These are phyloP conservation scores for Notarius lentiginosus DNA, from an alignment of 2,113 vertebrate species.

Conservation along the genomic window DNA sequence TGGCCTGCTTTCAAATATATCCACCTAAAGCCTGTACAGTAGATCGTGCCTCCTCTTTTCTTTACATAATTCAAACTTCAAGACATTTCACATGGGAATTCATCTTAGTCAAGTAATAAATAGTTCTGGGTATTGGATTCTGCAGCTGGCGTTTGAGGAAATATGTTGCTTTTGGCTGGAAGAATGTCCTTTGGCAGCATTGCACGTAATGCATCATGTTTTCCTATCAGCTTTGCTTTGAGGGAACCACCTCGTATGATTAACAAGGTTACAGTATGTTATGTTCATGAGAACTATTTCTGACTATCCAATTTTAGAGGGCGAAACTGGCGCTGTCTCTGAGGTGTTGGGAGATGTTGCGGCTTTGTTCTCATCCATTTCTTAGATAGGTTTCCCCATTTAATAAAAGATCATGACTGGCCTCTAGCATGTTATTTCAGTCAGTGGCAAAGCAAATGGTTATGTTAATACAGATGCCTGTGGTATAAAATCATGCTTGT, in stretches of 20 bases:
- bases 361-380: conserved; percentile 10
- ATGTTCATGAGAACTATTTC: conserved; percentile 31
- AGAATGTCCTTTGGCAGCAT: conserved; percentile 32
- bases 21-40: conserved; percentile 6
- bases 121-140: conserved; percentile 27
- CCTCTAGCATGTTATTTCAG: conserved; percentile 1
- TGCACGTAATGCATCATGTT: conserved; percentile 41
- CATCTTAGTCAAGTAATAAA: conserved; percentile 35
- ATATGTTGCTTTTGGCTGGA: conserved; percentile 38
- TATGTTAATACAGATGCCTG: conserved; percentile 29
- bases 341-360: conserved; percentile 42
- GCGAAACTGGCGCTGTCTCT: conserved; percentile 9
- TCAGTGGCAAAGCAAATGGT: conserved; percentile 13
- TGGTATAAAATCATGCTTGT: conserved; percentile 33
- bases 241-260: conserved; percentile 43
- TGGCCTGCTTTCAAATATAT: background rate
- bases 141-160: conserved; percentile 28
- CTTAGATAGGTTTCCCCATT: conserved; percentile 7
- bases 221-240: conserved; percentile 30
- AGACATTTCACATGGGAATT: conserved; percentile 35
- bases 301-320: conserved; percentile 24
- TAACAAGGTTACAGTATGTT: conserved; percentile 30
- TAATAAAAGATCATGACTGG: conserved; percentile 19
- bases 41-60: background rate
- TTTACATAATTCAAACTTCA: conserved; percentile 35